Evolutionary conservation across 2,797 vertebrate species (phyloP), one percentile per base, ranked within the genome.

Genomic region (Otolemur crassicaudatus): DNA sequence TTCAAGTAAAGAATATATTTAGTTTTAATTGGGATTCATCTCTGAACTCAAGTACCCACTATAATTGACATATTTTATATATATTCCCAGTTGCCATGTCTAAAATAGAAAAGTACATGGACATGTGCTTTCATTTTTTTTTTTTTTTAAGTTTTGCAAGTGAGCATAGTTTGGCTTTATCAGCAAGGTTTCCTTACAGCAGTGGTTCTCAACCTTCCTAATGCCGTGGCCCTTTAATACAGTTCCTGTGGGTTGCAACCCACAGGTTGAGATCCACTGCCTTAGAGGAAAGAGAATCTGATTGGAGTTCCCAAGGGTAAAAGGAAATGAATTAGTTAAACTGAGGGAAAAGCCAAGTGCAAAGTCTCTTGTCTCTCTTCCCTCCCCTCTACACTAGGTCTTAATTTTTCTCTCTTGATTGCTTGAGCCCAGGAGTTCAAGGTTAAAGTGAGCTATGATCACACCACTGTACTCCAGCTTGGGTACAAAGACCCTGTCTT

Each of bases 1-100:
- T 87, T 7, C 60, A 76, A 94, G 60, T 76, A 84, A 82, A 81
- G 20, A 88, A 61, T 76, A 67, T 17, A 79, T 31, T 22, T 5
- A 67, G 46, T 46, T 73, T 90, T 86, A 94, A 88, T 65, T 91
- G 81, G 76, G 61, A 91, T 40, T 89, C 37, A 82, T 83, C 69
- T 79, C 72, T 91, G 60, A 58, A 87, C 22, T 87, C 76, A 87
- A 82, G 67, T 29, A 46, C 46, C 34, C 89, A 29, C 73, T 90
- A 87, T 75, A 93, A 94, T 0, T 61, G 20, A 53, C 17, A 1
- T 34, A 94, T 63, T 89, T 93, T 69, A 83, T 63, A 88, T 27
- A 91, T 61, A 77, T 22, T 43, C 53, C 75, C 34, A 29, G 83
- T 90, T 43, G 5, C 27, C 40, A 80, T n/a, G 31, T 67, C 22